Base-by-base conservation (phyloP, 2,113 vertebrate genomes). In the Corythornis madagascariensis region DNA sequence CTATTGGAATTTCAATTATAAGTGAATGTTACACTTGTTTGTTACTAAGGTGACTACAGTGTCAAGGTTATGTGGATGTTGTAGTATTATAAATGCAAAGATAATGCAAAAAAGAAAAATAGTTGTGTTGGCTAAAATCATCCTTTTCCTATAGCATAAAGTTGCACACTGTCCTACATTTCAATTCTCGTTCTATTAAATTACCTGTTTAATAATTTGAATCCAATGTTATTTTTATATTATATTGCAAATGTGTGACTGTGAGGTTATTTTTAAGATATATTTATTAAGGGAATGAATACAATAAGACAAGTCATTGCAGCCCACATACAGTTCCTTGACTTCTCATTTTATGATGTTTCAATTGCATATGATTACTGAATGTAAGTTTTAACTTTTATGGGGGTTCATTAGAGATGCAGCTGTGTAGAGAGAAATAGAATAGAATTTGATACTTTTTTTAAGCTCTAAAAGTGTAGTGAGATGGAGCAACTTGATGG, bases 211-310 rank as follows among this genome's bases (percentile, higher is more conserved):
- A 96, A 94, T 97, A 94, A 91, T 96, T 96, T 97, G 92, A 96
- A 94, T 95, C 71, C 92, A 95, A 85, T 93, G 90, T 94, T 97
- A 80, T 94, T 96, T 97, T 97, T 96, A 85, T 84, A 94, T 93
- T 96, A 71, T 67, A 88, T 77, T 95, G 53, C 91, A 93, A 86
- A 90, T 94, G 83, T 89, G 83, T 92, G 84, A 96, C 88, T 94
- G 67, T 64, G 83, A 94, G 95, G 85, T 92, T 96, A 95, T 97
- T 97, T 96, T 97, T 97, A 95, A 96, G 93, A 43, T 93, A 83
- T 95, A 96, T 97, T 97, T 96, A 97, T 97, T 97, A 97, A 97
- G 81, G 84, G 96, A 97, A 89, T 96, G 84, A 97, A 93, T 93
- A 96, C 83, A 96, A 92, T 90, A 94, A 94, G 94, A 95, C 94